A percentile compares a stretch with the other conserved stretches of the same genome.
These are phyloP conservation scores for Drosophila falleni DNA, from an alignment of 2,888 invertebrate species.

Conservation along the genomic window DNA sequence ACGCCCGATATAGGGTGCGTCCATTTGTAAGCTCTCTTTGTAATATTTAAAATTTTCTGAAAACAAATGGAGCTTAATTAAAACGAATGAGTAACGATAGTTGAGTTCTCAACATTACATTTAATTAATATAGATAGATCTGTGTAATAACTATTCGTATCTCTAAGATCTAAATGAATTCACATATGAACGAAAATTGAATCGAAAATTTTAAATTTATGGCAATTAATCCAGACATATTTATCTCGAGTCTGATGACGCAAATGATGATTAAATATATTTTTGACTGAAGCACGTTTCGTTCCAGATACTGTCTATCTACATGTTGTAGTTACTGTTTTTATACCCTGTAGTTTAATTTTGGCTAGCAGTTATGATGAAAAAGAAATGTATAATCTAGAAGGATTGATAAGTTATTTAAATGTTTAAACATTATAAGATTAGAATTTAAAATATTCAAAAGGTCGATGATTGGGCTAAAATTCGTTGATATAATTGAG, in stretches of 20 bases:
- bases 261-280: slow-evolving; percentile 18
- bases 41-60: neutral
- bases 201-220: slow-evolving; percentile 21
- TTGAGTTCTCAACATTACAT: neutral
- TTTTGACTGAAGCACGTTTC: slow-evolving; percentile 5
- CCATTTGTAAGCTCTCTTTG: neutral
- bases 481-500: too few relatives aligned
- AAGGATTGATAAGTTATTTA: too few relatives aligned
- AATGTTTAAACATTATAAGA: too few relatives aligned
- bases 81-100: slow-evolving; percentile 11
- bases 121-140: slow-evolving; percentile 5
- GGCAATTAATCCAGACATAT: slow-evolving; percentile 21
- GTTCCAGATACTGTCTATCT: slow-evolving; percentile 16
- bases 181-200: slow-evolving; percentile 18
- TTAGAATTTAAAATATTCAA: too few relatives aligned
- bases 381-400: too few relatives aligned
- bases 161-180: neutral
- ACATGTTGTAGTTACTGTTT: neutral
- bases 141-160: neutral
- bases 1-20: too few relatives aligned
- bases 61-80: slow-evolving; percentile 11
- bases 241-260: slow-evolving; percentile 9
- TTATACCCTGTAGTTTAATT: neutral
- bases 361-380: neutral
- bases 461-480: too few relatives aligned